Evolutionary conservation across 2,797 vertebrate genomes (phyloP), one percentile per base, ranked within the genome.

Genomic region (Cossypha caffra): DNA sequence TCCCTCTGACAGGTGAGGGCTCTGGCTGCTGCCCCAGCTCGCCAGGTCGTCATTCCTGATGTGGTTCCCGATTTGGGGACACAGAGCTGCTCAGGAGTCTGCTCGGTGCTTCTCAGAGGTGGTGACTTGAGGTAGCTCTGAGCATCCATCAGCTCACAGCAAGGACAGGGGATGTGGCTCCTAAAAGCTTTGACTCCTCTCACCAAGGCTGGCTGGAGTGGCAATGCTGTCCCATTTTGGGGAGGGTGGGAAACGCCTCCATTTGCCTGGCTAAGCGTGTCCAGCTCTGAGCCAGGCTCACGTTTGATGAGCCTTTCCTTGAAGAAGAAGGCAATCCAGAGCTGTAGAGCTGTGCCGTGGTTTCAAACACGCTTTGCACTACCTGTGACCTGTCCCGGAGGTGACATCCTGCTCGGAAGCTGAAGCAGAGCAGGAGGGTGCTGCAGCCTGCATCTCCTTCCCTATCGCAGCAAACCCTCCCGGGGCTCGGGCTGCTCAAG

Each of bases 401-500:
- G 38, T 47, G 66, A 2, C 26, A 28, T 9, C 73, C 50, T 7
- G 16, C 72, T 63, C 0, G 4, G 75, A 37, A 67, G 43, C 54
- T 0, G 0, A 12, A 52, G 18, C 52, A 42, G 67, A 38, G 64
- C 45, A 29, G 20, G 14, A 0, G 9, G 29, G 11, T 28, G 55
- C 72, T 12, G 75, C 37, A 5, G 23, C 12, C 67, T 0, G 0
- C 21, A 66, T 31, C 43, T 29, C 69, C 28, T 54, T 17, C 69
- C 35, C 55, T 11, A 0, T 0, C 29, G n/a, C 43, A 72, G 10
- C 69, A 4, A 72, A 9, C 3, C 0, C 64, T 92, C 11, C 43
- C 1, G 29, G 76, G 63, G 68, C 1, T 7, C 76, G 61, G 8
- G 33, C 51, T 48, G 75, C 93, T 96, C 96, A 75, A 47, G 94